Evolutionary conservation across 2,888 invertebrate species (phyloP), one percentile per base, ranked within the genome.

Genomic region (Oscheius sp.): DNA sequence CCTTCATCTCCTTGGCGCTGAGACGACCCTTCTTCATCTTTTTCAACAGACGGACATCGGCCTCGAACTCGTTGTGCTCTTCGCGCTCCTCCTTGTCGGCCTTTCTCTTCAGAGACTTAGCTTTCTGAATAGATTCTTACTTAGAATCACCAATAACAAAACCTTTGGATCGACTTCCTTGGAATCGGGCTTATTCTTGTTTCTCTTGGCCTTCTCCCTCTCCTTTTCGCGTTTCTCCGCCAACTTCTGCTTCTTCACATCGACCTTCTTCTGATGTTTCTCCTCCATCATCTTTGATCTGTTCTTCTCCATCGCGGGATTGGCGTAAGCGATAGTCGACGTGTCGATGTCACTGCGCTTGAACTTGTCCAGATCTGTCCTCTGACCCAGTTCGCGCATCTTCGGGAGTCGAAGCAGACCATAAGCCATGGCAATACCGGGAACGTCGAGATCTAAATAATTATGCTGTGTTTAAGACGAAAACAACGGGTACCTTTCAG

Each of bases 351-450:
- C 84, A 73, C 81, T 82, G 60, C 86, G 72, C 47, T 85, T 77
- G 76, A 89, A 77, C 58, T 79, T 70, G 50, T 76, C 73, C 48
- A 81, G 59, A 62, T 81, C 83, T 11, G 73, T 75, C 35, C 84
- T 71, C 32, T 79, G 78, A 1, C 76, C 57, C 2, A 96, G 90
- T 90, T 99, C 99, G 0, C 97, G 96, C 96, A 99, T 98, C 88
- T 93, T 93, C 0, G 98, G 99, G 86, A 98, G 91, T 86, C 94
- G 94, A 0, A 99, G 90, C 0, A 99, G 92, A 0, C 96, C 97
- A 90, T 95, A 99, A 66, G 94, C 93, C 73, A 93, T 93, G 0
- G 95, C 98, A 81, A 97, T 90, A 81, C 93, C 92, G 4, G 93
- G 94, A 79, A 97, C 91, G 83, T 96, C 94, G 33, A 98, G 91